Evolutionary conservation across 2,888 invertebrate genomes (phyloP), one percentile per base, ranked within the genome.

Genomic region (Dynastes maya): DNA sequence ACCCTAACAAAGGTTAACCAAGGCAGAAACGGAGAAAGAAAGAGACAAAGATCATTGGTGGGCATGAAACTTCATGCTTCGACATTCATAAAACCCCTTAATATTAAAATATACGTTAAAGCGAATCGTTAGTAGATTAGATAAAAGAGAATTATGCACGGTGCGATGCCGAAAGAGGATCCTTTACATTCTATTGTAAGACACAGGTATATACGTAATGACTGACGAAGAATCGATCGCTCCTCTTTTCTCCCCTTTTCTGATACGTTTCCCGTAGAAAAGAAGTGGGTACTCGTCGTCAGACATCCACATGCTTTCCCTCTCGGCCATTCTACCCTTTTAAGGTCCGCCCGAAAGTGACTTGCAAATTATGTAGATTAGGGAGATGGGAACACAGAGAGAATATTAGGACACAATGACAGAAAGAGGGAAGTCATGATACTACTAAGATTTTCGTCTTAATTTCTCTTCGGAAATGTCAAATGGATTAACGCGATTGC

Each of bases 81-180:
- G 61, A 74, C 72, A 74, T 74, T 74, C 72, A 74, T 63, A 74
- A 74, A 63, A 61, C 61, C 72, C 61, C 72, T 74, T 74, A 74
- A 74, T 74, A 74, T 74, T 74, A 74, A 74, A 74, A 74, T 74
- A 61, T 74, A 74, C 72, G 72, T 74, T 61, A 40, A 27, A 45
- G 72, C 29, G 72, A 61, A 74, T 74, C 63, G 72, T 74, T 74
- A 74, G 72, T 45, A 74, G 76, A 76, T 76, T 76, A 76, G 76
- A 76, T 76, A 76, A 76, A 76, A 76, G 76, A 76, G 76, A 76
- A 76, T 76, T 76, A 76, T 76, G 76, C 76, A 67, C 76, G 51
- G 51, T 22, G 65, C 65, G 11, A 76, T 71, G 71, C 71, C 72
- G 32, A 45, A 74, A 74, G 55, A 74, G 72, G 72, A 74, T 61